Base-by-base conservation (phyloP, 2,888 invertebrate genomes). In the Mimachlamys varia region DNA sequence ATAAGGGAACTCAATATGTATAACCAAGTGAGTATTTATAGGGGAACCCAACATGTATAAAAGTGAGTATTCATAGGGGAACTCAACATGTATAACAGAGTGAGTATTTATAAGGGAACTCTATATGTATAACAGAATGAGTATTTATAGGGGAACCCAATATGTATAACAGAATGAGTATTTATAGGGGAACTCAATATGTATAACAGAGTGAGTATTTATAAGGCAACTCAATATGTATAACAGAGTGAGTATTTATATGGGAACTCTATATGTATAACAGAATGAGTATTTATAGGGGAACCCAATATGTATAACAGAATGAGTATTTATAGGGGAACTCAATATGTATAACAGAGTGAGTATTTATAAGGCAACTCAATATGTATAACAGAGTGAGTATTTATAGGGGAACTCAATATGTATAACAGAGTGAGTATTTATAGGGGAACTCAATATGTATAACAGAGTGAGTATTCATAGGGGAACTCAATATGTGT, bases 271-370 rank as follows among this genome's bases (percentile, higher is more conserved):
- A 92, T 37, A 91, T 95, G 12, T 96, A 94, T 91, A 91, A 93
- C 87, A 95, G 94, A 94, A 96, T 96, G 92, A 91, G 94, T 90
- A 12, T n/a, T n/a, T n/a, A 92, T 94, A n/a, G 89, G 94, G 88
- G 94, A 95, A 87, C 93, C 95, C 38, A 93, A 92, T 37, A 91
- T 95, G 12, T 96, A 94, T 91, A 91, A 93, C 87, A 95, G 94
- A 94, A 96, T 96, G 92, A 91, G 94, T 90, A 12, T n/a, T n/a
- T n/a, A 92, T 94, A n/a, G 89, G 94, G 88, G 94, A 95, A 87
- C 93, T 95, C 38, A 93, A 92, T 37, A 91, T 95, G 12, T 96
- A 94, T 91, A 91, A 93, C 87, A 95, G 94, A 94, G 96, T 96
- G 92, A 91, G 94, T 90, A 12, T n/a, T n/a, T n/a, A 92, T 94